Conservation (phyloP, 2,888 invertebrate genomes). For the Idaea biselata region DNA sequence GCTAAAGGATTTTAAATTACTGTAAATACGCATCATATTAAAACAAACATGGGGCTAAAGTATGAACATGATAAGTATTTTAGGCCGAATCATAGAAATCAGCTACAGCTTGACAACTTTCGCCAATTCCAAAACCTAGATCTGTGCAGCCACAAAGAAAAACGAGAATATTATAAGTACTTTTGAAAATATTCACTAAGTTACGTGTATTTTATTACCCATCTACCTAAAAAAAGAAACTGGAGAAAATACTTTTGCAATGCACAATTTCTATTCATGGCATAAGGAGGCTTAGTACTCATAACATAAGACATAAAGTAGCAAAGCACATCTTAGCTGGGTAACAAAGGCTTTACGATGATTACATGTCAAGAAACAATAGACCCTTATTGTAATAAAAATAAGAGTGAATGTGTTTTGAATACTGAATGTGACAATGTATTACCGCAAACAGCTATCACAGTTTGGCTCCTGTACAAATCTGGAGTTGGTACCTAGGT, state of each 20-base stretch:
- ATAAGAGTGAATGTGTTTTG: constrained; percentile 12
- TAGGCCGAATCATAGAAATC: too few species aligned
- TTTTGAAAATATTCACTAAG: background rate
- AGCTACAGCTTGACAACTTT: too few species aligned
- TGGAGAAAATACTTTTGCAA: background rate
- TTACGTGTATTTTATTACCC: background rate
- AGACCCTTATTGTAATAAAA: constrained; percentile 47
- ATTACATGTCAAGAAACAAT: constrained; percentile 64
- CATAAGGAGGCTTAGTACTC: background rate
- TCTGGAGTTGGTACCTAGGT: background rate
- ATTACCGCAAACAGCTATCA: background rate
- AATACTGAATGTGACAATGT: constrained; percentile 16
- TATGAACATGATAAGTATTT: too few species aligned
- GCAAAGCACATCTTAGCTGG: background rate
- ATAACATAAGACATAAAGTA: background rate
- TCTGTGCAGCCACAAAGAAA: too few species aligned
- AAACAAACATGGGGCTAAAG: too few species aligned
- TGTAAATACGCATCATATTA: too few species aligned
- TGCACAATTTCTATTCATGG: background rate
- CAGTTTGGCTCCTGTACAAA: background rate
- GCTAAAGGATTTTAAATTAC: too few species aligned
- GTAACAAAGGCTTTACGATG: constrained; percentile 56
- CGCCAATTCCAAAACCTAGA: too few species aligned
- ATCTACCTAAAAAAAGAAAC: background rate
- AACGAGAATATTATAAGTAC: background rate